Conservation (phyloP, 2,797 vertebrate genomes). For the Enteromius afrohamiltoni region DNA sequence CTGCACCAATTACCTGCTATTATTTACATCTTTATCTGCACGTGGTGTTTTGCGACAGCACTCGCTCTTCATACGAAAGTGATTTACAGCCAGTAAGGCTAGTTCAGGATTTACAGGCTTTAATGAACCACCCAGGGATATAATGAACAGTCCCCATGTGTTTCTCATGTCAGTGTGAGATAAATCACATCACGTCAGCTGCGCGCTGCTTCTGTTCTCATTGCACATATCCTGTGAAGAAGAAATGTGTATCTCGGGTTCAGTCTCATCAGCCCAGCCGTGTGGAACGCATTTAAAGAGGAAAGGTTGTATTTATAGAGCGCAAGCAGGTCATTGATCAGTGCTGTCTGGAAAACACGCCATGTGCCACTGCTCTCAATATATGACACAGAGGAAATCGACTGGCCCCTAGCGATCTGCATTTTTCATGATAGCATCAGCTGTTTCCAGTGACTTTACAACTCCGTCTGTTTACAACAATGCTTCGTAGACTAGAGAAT, state of each 20-base stretch:
- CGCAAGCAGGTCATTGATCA: constrained; percentile 25
- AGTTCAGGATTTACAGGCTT: constrained; percentile 12
- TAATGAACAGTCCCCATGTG: not conserved
- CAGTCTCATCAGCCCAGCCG: constrained; percentile 38
- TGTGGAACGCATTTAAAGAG: constrained; percentile 36
- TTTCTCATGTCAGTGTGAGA: constrained; percentile 7
- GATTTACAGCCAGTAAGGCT: not conserved
- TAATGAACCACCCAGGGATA: not conserved
- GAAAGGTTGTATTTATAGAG: constrained; percentile 35
- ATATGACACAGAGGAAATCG: constrained; percentile 12
- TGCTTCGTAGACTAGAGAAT: not conserved
- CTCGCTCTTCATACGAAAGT: not conserved
- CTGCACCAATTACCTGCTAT: not conserved
- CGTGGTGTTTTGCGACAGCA: not conserved
- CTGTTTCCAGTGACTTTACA: constrained; percentile 7
- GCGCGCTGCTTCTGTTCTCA: not conserved
- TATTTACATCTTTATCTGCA: not conserved
- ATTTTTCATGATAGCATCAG: constrained; percentile 17
- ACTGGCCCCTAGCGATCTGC: not conserved
- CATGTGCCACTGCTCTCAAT: constrained; percentile 21
- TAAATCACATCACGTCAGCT: constrained; percentile 41
- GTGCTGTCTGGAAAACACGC: not conserved
- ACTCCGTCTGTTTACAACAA: not conserved
- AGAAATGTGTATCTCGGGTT: not conserved
- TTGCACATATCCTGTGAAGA: not conserved